These are phyloP conservation scores for Hipparchia sbordonii DNA, from an alignment of 2,888 invertebrate genomes.

Conservation along the genomic window DNA sequence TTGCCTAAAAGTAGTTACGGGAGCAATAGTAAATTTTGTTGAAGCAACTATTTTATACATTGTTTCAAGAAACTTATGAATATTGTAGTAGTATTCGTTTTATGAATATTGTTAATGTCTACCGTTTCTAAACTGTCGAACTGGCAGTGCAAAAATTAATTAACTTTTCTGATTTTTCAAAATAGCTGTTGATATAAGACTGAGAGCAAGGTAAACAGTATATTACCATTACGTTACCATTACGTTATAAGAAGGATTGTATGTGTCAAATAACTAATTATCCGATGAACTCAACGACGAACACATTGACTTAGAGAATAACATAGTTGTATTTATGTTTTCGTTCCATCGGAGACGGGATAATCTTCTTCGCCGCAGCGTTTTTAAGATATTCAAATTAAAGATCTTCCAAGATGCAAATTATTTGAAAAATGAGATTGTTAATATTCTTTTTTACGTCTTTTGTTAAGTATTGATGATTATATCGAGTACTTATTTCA, in stretches of 20 bases:
- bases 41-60: too few relatives aligned
- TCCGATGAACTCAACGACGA: background rate
- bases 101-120: too few relatives aligned
- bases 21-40: too few relatives aligned
- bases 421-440: background rate
- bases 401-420: slow-evolving; percentile 7
- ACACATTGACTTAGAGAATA: background rate
- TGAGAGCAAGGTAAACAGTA: background rate
- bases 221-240: too few relatives aligned
- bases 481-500: background rate
- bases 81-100: too few relatives aligned
- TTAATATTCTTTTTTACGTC: background rate
- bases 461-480: background rate
- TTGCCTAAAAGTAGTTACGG: too few relatives aligned
- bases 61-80: too few relatives aligned
- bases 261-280: background rate
- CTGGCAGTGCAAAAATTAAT: too few relatives aligned
- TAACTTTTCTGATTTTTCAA: too few relatives aligned
- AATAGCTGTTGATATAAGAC: background rate
- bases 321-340: background rate
- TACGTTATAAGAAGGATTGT: too few relatives aligned
- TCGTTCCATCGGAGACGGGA: slow-evolving; percentile 1
- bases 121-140: too few relatives aligned
- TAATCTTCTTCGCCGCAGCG: slow-evolving; percentile 6
- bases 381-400: background rate